Evolutionary conservation across 2,888 invertebrate species (phyloP).

Genomic region (Melanchra persicariae): DNA sequence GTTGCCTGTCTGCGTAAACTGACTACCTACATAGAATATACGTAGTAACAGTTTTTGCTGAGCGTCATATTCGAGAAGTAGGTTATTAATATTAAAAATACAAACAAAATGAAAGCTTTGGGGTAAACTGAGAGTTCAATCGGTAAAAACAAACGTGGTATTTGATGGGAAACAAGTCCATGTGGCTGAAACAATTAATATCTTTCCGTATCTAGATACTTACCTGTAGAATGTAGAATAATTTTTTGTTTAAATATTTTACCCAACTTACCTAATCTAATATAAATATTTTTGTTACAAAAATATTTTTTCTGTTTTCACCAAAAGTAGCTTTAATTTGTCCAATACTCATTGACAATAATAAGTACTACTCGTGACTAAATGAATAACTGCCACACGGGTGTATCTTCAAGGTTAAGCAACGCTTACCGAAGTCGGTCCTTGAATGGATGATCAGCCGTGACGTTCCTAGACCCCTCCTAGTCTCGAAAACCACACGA

Average conservation of each 20-base stretch:
- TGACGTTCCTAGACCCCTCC: no score
- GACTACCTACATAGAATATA: not conserved
- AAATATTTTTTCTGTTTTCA: not conserved
- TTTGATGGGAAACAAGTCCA: no score
- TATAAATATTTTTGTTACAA: no score
- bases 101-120: not conserved
- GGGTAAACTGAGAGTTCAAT: not conserved
- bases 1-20: not conserved
- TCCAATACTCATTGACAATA: constrained; percentile 14
- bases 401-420: not conserved
- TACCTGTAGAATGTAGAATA: no score
- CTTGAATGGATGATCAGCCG: no score
- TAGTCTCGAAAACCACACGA: no score
- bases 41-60: constrained; percentile 8
- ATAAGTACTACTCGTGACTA: not conserved
- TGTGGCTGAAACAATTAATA: no score
- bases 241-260: no score
- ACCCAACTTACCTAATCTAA: constrained; percentile 12
- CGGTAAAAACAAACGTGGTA: no score
- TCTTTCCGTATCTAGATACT: no score
- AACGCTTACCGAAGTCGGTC: not conserved
- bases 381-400: not conserved
- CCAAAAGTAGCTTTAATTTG: not conserved
- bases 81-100: constrained; percentile 1
- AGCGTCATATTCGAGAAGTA: not conserved